Percentiles rank a stretch among this genome's conserved stretches.
These are phyloP conservation scores for Pristionchus exspectatus DNA, from an alignment of 2,888 invertebrate genomes.

Conservation along the genomic window DNA sequence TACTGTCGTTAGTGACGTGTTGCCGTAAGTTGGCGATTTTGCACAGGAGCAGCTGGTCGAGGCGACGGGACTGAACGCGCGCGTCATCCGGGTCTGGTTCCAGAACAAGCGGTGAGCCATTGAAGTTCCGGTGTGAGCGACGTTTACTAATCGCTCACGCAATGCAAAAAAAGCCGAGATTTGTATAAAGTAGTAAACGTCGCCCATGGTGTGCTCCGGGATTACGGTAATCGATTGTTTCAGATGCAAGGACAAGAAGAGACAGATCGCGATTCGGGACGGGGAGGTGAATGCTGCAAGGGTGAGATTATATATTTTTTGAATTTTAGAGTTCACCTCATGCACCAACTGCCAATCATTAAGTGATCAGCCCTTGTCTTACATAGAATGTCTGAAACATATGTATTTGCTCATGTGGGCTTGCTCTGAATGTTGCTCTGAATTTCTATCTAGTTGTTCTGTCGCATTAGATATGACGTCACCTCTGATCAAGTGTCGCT, in stretches of 20 bases:
- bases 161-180: constrained; percentile 43
- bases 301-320: constrained; percentile 84
- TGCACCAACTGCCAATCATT: too few relatives aligned
- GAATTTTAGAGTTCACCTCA: background rate
- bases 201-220: background rate
- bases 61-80: constrained; percentile 96
- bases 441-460: background rate
- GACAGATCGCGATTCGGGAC: constrained; percentile 95
- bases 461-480: background rate
- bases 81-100: constrained; percentile 99
- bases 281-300: constrained; percentile 95
- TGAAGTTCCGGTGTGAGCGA: background rate
- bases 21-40: background rate
- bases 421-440: background rate
- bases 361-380: background rate
- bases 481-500: background rate
- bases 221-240: background rate
- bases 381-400: background rate
- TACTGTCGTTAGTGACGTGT: constrained; percentile 26
- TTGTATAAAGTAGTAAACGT: background rate
- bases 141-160: too few relatives aligned
- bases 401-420: background rate
- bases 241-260: constrained; percentile 94
- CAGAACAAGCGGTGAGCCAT: constrained; percentile 86
- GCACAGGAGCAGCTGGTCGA: constrained; percentile 92